Evolutionary conservation across 1,140 invertebrate genomes (phyloP), one percentile per base, ranked within the genome.

Genomic region (Dreissena polymorpha): DNA sequence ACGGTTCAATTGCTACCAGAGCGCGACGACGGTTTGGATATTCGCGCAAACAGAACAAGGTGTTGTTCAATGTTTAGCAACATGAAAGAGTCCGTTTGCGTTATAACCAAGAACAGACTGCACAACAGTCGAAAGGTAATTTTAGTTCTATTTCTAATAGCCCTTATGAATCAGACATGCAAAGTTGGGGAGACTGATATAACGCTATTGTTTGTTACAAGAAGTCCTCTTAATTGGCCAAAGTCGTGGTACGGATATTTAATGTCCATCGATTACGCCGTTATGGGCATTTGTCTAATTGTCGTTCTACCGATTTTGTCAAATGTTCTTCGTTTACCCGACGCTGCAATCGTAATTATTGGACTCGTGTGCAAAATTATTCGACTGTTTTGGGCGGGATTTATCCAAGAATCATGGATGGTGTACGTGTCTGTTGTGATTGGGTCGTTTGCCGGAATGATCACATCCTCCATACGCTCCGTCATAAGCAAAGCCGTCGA

Each of bases 161-260:
- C 87, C 27, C 65, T 89, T 29, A 23, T 88, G 2, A 88, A 91
- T 67, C 89, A 90, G 70, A 88, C 88, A 13, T 91, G 89, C 73
- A 92, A 92, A 79, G 88, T 91, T 13, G 92, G 92, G 3, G 92
- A 93, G 69, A 86, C 88, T 82, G 92, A 93, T 72, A 88, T 91
- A 0, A 93, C 91, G 0, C 85, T 93, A 60, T 72, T 93, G 13
- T 92, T 89, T 80, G 90, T 91, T 0, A 84, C 89, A 51, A 81
- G 86, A 57, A 81, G 81, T 16, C 92, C 92, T 0, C 74, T 93
- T 7, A 88, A 83, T 72, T 93, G 92, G 92, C 83, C 86, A 10
- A 87, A 89, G 68, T 91, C 91, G 2, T 82, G 89, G 86, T 93
- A 93, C 81, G 92, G 92, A 0, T 93, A 92, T 79, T 84, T 92